Percentiles rank a stretch among this genome's conserved stretches.
Conservation (phyloP, 2,113 vertebrate species). For the Xenopus laevis region DNA sequence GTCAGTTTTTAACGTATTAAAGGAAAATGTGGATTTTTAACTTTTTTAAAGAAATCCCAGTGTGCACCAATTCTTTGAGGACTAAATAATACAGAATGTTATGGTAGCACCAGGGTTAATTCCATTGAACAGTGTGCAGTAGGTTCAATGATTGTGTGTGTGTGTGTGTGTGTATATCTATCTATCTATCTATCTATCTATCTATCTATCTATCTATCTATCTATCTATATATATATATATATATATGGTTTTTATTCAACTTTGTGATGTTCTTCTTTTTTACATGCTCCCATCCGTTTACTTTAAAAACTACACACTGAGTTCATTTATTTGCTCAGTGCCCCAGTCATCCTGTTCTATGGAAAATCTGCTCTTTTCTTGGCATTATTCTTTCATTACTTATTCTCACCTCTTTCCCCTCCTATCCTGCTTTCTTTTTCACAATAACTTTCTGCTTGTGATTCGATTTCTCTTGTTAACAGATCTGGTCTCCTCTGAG, state of each 20-base stretch:
- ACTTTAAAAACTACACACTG: slow-evolving; percentile 14
- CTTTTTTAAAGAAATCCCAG: too few species aligned
- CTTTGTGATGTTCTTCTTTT: slow-evolving; percentile 9
- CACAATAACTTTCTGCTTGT: slow-evolving; percentile 39
- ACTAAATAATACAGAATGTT: too few species aligned
- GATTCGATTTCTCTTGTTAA: slow-evolving; percentile 42
- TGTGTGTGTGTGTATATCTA: too few species aligned
- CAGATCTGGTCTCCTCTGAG: slow-evolving; percentile 30
- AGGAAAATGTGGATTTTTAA: too few species aligned
- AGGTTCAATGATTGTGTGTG: too few species aligned
- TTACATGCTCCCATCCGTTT: slow-evolving; percentile 1
- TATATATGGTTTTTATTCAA: neutral
- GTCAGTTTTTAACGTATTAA: too few species aligned
- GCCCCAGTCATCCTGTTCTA: neutral
- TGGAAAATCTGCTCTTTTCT: slow-evolving; percentile 12
- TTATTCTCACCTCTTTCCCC: slow-evolving; percentile 37
- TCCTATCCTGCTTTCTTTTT: slow-evolving; percentile 35
- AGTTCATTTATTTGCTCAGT: slow-evolving; percentile 1
- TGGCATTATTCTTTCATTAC: slow-evolving; percentile 32
- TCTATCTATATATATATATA: too few species aligned
- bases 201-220: too few species aligned
- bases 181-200: too few species aligned
- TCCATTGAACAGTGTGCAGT: too few species aligned
- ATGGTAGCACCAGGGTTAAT: too few species aligned
- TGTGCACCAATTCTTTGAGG: too few species aligned